These are phyloP conservation scores for Cottus gobio DNA, from an alignment of 2,113 vertebrate species.

Conservation along the genomic window DNA sequence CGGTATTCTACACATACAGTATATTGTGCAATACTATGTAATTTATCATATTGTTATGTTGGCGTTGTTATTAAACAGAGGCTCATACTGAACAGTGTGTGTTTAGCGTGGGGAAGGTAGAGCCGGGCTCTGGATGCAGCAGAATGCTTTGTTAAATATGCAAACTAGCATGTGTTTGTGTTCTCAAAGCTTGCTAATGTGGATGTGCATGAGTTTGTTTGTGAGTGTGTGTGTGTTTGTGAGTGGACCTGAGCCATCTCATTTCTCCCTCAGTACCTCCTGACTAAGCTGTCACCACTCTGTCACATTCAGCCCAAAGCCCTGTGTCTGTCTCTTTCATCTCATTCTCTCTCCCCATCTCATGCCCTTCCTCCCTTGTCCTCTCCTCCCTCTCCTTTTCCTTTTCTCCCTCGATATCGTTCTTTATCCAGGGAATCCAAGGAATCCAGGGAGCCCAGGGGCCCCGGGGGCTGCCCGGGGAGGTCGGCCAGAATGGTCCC, in stretches of 20 bases:
- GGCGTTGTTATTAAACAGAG: neutral
- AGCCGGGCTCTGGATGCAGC: no score
- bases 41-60: neutral
- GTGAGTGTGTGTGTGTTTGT: constrained; percentile 5
- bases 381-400: neutral
- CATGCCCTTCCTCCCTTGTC: constrained; percentile 3
- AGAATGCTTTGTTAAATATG: no score
- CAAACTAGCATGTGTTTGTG: neutral
- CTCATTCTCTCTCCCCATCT: constrained; percentile 51
- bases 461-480: constrained; percentile 71
- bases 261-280: constrained; percentile 64
- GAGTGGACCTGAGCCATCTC: constrained; percentile 65
- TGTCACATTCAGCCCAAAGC: constrained; percentile 68
- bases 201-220: neutral
- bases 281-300: constrained; percentile 71
- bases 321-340: constrained; percentile 66
- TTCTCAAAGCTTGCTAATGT: constrained; percentile 8
- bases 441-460: constrained; percentile 73
- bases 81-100: no score
- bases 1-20: neutral
- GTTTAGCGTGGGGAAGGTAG: no score
- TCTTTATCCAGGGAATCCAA: constrained; percentile 71
- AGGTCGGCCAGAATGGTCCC: constrained; percentile 74
- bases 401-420: constrained; percentile 29
- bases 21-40: neutral